Evolutionary conservation across 2,797 vertebrate genomes (phyloP).

Genomic region (Pelobates cultripes): DNA sequence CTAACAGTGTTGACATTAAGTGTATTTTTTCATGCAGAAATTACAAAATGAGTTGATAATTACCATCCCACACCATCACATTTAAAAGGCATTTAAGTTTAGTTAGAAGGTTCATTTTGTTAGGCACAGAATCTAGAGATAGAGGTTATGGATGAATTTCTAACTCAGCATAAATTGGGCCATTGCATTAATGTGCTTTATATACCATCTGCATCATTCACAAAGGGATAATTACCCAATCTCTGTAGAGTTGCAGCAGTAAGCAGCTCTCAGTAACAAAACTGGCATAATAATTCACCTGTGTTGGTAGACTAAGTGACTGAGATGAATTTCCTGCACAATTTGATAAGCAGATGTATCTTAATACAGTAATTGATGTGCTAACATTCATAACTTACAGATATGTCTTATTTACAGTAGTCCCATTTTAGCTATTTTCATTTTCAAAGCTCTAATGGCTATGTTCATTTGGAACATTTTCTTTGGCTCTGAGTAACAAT

Average conservation of each 20-base stretch:
- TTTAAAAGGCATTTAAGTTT: constrained; percentile 12
- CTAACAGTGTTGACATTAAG: constrained; percentile 41
- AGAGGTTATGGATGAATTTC: constrained; percentile 43
- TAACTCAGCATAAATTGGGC: constrained; percentile 36
- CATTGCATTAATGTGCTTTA: constrained; percentile 35
- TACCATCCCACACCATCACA: constrained; percentile 21
- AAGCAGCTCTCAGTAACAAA: constrained; percentile 29
- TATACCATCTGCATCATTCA: constrained; percentile 35
- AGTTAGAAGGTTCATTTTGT: constrained; percentile 28
- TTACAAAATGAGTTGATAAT: constrained; percentile 35
- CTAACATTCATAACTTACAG: not conserved
- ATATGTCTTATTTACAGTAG: constrained; percentile 1
- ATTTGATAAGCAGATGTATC: constrained; percentile 29
- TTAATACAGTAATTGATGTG: constrained; percentile 14
- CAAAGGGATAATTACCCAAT: constrained; percentile 30
- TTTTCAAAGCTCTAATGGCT: not conserved
- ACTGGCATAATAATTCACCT: constrained; percentile 24
- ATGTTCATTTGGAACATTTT: not conserved
- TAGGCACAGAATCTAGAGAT: constrained; percentile 19
- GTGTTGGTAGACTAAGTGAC: constrained; percentile 1
- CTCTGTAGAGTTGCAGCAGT: constrained; percentile 3
- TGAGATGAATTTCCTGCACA: constrained; percentile 27
- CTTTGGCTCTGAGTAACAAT: not conserved
- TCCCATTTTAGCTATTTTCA: constrained; percentile 1
- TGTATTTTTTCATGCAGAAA: constrained; percentile 40